Percentiles rank a stretch among this genome's conserved stretches.
phyloP scores from a whole-genome alignment of 2,888 invertebrate species.

The Epinotia bilunana region DNA sequence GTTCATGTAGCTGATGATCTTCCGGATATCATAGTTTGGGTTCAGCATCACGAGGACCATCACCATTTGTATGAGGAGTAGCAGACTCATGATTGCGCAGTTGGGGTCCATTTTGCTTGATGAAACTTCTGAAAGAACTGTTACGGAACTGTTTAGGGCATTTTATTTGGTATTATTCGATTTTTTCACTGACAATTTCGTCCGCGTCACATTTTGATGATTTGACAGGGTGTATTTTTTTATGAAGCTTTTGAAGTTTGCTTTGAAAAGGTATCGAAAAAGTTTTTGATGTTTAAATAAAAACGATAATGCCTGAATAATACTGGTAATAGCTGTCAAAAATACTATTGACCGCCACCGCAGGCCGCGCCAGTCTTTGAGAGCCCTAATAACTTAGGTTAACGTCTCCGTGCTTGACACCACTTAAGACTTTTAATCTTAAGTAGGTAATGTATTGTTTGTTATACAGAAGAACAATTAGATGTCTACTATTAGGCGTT shows the following conservation, averaged over 20 bases:
- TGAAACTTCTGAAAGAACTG: not conserved
- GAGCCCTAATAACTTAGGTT: no score
- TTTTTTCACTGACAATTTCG: not conserved
- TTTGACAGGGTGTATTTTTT: not conserved
- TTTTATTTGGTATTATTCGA: conserved; percentile 6
- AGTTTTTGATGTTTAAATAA: not conserved
- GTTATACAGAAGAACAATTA: no score
- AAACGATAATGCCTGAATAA: no score
- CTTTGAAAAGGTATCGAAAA: not conserved
- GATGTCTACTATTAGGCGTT: no score
- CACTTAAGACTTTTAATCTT: no score
- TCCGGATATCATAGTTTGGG: conserved; percentile 66
- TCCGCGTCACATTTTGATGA: conserved; percentile 6
- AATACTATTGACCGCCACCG: no score
- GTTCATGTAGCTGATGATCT: conserved; percentile 58
- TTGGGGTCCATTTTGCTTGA: conserved; percentile 65
- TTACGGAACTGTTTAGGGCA: not conserved
- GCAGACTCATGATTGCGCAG: conserved; percentile 59
- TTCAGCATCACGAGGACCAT: conserved; percentile 68
- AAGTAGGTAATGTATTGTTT: no score
- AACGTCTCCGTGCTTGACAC: no score
- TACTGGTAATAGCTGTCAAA: no score
- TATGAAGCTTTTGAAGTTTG: not conserved
- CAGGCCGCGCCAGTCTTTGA: no score
- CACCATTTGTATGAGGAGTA: conserved; percentile 70